Conservation (phyloP, 2,797 vertebrate species). For the Liparis tanakae region DNA sequence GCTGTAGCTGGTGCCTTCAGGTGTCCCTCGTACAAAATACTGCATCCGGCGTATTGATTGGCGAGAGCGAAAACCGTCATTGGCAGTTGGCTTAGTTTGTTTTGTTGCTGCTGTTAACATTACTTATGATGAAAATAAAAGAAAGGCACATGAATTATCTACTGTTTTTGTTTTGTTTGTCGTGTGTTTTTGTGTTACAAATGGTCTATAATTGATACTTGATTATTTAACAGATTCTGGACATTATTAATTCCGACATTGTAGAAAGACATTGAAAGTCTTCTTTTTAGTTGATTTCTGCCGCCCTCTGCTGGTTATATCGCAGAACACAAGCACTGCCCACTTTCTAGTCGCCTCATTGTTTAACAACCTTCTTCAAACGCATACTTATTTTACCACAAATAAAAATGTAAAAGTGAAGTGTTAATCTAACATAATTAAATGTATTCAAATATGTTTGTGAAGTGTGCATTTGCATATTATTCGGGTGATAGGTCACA, state of each 20-base stretch:
- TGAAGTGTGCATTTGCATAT: not conserved
- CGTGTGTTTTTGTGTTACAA: not conserved
- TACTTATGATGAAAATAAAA: not conserved
- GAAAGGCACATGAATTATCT: no score
- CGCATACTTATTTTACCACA: not conserved
- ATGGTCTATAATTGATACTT: not conserved
- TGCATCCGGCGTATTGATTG: rapidly evolving
- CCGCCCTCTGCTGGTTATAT: conserved; percentile 52
- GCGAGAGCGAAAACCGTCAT: rapidly evolving
- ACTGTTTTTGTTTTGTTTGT: not conserved
- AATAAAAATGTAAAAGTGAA: rapidly evolving
- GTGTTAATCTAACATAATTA: not conserved
- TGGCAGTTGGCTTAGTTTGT: not conserved
- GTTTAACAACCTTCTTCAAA: not conserved
- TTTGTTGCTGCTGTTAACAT: not conserved
- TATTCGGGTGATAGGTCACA: conserved; percentile 74
- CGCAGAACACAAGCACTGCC: not conserved
- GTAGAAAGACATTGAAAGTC: not conserved
- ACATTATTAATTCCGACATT: conserved; percentile 2
- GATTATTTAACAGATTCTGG: no score
- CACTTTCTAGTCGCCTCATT: not conserved
- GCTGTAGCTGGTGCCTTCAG: conserved; percentile 39
- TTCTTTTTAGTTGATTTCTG: not conserved
- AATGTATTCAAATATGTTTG: rapidly evolving
- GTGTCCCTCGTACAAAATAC: conserved; percentile 14